These are phyloP conservation scores for Eutolmus rufibarbis DNA, from an alignment of 2,888 invertebrate genomes.

Conservation along the genomic window DNA sequence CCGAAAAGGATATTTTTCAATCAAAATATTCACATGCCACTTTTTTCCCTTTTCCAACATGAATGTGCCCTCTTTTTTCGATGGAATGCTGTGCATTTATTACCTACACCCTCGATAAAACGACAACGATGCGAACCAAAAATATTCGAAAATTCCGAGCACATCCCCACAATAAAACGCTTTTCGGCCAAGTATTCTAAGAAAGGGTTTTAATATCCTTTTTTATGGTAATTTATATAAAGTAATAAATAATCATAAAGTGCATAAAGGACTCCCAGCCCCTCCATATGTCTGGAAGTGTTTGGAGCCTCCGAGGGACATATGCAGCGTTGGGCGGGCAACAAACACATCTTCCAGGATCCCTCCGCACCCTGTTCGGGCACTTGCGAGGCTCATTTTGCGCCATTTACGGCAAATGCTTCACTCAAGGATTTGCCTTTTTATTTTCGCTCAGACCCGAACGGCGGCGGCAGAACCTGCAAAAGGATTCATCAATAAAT, in stretches of 20 bases:
- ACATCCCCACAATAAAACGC: constrained; percentile 36
- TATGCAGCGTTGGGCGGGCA: not conserved
- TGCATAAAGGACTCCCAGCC: constrained; percentile 10
- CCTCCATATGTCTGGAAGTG: constrained; percentile 8
- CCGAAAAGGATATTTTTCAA: constrained; percentile 39
- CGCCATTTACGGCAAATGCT: constrained; percentile 38
- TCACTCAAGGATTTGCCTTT: constrained; percentile 26
- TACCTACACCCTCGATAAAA: not conserved
- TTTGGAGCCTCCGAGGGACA: not conserved
- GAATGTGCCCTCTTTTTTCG: not conserved
- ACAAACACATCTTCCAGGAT: not conserved
- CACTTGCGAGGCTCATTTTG: constrained; percentile 18
- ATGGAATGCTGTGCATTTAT: not conserved
- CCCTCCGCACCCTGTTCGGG: not conserved
- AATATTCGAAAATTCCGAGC: constrained; percentile 29
- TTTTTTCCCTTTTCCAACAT: not conserved
- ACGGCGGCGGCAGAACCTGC: not conserved
- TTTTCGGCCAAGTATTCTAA: constrained; percentile 7
- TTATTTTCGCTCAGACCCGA: not conserved
- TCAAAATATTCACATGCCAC: constrained; percentile 36
- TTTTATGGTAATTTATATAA: constrained; percentile 43
- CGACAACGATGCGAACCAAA: not conserved
- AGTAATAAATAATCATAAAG: constrained; percentile 44
- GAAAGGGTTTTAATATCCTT: constrained; percentile 41
- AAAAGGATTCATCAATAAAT: constrained; percentile 43